These are phyloP conservation scores for Alloplasta piceator DNA, from an alignment of 2,888 invertebrate genomes.

Conservation along the genomic window DNA sequence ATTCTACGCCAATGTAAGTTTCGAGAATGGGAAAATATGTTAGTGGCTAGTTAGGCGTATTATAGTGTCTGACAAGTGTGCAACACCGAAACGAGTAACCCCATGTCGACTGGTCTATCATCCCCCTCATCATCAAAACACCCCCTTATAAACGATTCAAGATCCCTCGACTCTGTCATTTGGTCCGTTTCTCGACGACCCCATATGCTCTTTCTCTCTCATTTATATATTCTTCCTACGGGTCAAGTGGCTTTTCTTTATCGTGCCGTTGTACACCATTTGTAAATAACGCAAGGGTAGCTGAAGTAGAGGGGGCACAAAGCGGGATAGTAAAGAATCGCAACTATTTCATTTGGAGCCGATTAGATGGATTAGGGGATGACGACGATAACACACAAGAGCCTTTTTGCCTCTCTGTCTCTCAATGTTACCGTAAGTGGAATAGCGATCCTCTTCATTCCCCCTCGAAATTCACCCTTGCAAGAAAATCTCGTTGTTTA, in stretches of 20 bases:
- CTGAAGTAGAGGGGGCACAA: background rate
- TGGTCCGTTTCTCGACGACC: constrained; percentile 46
- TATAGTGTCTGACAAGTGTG: constrained; percentile 64
- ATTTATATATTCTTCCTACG: constrained; percentile 51
- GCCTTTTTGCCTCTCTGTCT: constrained; percentile 15
- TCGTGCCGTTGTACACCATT: constrained; percentile 66
- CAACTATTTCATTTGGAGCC: constrained; percentile 83
- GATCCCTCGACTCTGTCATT: constrained; percentile 56
- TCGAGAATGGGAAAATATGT: constrained; percentile 66
- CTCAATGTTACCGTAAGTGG: no score
- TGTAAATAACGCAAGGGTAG: constrained; percentile 67
- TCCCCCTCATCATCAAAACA: constrained; percentile 55
- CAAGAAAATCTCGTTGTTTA: constrained; percentile 50
- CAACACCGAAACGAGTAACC: constrained; percentile 43
- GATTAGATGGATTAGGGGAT: constrained; percentile 81
- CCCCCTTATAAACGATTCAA: constrained; percentile 19
- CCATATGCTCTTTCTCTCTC: constrained; percentile 41
- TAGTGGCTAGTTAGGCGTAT: constrained; percentile 70
- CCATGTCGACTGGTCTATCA: constrained; percentile 62
- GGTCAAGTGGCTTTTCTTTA: constrained; percentile 76
- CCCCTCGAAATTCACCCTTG: constrained; percentile 39
- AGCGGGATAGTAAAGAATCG: constrained; percentile 76
- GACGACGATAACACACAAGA: constrained; percentile 29
- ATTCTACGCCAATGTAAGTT: constrained; percentile 60
- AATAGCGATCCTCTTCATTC: background rate